phyloP scores from a whole-genome alignment of 2,888 invertebrate species.

The Meganola albula region DNA sequence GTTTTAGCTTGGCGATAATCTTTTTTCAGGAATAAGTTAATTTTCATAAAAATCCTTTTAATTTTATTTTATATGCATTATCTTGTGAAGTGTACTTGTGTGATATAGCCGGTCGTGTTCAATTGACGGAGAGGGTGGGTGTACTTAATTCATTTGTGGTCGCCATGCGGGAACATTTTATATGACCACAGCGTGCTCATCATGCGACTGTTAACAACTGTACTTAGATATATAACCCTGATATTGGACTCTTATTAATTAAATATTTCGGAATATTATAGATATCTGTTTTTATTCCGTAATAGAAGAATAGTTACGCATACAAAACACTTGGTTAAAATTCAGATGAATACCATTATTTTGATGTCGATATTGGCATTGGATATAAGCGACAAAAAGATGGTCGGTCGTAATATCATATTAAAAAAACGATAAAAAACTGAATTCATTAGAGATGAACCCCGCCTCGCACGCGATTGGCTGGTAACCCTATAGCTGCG shows the following conservation, averaged over 20 bases:
- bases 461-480: conserved; percentile 68
- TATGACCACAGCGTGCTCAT: conserved; percentile 31
- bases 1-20: too few species aligned
- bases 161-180: conserved; percentile 70
- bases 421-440: conserved; percentile 21
- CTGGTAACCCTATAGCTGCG: conserved; percentile 58
- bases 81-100: conserved; percentile 42
- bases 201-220: conserved; percentile 15
- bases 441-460: conserved; percentile 30
- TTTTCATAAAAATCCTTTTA: too few species aligned
- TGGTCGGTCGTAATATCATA: background rate
- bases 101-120: conserved; percentile 59
- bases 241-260: too few species aligned
- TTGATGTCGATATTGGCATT: too few species aligned
- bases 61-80: conserved; percentile 12
- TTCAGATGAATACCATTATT: too few species aligned
- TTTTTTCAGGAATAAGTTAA: too few species aligned
- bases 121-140: conserved; percentile 68
- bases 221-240: background rate
- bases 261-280: too few species aligned
- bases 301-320: too few species aligned
- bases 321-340: too few species aligned
- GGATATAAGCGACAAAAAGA: background rate
- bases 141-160: conserved; percentile 65
- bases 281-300: too few species aligned